These are phyloP conservation scores for Excalfactoria chinensis DNA, from an alignment of 2,113 vertebrate species.

Conservation along the genomic window DNA sequence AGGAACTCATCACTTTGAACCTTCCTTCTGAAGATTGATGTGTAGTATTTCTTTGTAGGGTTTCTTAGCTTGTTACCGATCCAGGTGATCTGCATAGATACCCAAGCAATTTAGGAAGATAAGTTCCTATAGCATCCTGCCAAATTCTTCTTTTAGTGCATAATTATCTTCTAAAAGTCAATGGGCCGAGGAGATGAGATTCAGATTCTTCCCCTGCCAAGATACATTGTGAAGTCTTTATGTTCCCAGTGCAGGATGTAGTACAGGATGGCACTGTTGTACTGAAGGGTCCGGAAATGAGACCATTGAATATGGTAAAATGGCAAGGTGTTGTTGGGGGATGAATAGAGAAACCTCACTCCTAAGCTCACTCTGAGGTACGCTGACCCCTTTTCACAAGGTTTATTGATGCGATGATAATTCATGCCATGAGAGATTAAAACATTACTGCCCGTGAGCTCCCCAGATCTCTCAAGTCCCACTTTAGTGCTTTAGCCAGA, in stretches of 20 bases:
- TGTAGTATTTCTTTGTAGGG: neutral
- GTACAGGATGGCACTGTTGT: neutral
- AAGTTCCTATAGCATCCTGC: neutral
- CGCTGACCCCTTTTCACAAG: neutral
- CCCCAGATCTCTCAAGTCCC: neutral
- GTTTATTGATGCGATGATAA: neutral
- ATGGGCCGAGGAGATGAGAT: neutral
- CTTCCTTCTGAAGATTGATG: neutral
- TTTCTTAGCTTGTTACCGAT: neutral
- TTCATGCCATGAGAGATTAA: neutral
- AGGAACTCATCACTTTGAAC: neutral
- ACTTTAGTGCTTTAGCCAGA: fast-evolving
- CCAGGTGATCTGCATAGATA: neutral
- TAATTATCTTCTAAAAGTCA: neutral
- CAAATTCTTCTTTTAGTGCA: neutral
- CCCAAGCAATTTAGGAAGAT: neutral
- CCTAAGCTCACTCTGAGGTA: neutral
- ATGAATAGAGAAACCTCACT: neutral
- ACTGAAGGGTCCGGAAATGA: neutral
- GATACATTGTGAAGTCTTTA: fast-evolving
- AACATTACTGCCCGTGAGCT: neutral
- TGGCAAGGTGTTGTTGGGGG: neutral
- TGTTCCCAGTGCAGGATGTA: neutral
- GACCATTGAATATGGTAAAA: neutral
- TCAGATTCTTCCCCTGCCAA: neutral